Percentiles rank a stretch among this genome's conserved stretches.
Conservation (phyloP, 2,797 vertebrate species). For the Sebastes trivittatus region DNA sequence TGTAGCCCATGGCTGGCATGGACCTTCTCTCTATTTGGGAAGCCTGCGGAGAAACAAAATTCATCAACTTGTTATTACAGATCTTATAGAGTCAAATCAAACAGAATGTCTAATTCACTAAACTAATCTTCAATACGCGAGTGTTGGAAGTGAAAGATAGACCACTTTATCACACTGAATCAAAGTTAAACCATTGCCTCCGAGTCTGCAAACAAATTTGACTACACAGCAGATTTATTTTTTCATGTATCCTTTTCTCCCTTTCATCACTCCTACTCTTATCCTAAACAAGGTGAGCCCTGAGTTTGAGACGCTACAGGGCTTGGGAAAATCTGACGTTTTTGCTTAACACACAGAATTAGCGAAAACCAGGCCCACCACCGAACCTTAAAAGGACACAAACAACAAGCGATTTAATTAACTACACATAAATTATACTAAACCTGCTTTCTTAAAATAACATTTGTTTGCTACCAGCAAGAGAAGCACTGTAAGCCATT, state of each 20-base stretch:
- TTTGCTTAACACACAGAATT: conserved; percentile 85
- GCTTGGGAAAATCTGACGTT: conserved; percentile 79
- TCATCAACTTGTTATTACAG: conserved; percentile 46
- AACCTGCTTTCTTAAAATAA: conserved; percentile 88
- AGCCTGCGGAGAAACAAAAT: conserved; percentile 80
- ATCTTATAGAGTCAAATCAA: conserved; percentile 56
- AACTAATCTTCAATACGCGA: conserved; percentile 33
- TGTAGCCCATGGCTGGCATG: conserved; percentile 96
- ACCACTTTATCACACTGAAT: conserved; percentile 49
- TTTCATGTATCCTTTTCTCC: conserved; percentile 66
- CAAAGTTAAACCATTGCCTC: conserved; percentile 71
- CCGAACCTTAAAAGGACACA: conserved; percentile 82
- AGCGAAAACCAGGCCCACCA: conserved; percentile 70
- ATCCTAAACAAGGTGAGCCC: conserved; percentile 74
- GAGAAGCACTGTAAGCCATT: conserved; percentile 78
- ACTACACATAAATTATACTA: conserved; percentile 87
- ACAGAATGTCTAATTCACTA: conserved; percentile 63
- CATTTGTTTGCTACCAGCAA: conserved; percentile 88
- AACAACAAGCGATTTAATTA: conserved; percentile 89
- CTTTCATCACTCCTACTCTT: conserved; percentile 64
- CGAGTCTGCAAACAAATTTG: conserved; percentile 75
- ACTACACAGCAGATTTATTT: conserved; percentile 75
- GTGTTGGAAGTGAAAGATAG: conserved; percentile 19
- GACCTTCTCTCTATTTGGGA: conserved; percentile 90
- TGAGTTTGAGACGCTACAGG: conserved; percentile 71